Conservation (phyloP, 2,113 vertebrate species). For the Cyphomyrus discorhynchus region DNA sequence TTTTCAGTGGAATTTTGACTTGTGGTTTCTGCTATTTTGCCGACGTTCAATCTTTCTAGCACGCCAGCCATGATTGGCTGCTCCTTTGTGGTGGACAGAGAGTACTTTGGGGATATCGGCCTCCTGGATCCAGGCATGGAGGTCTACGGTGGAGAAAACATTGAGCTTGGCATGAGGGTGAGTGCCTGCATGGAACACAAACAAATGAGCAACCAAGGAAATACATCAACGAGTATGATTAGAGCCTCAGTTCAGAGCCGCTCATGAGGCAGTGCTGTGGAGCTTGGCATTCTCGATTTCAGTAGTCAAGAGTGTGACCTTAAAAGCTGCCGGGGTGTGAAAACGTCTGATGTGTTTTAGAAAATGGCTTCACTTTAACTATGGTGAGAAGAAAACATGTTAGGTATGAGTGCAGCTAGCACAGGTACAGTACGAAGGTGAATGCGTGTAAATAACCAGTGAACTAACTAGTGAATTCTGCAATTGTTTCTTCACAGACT, state of each 20-base stretch:
- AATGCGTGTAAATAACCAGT: not conserved
- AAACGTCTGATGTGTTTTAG: not conserved
- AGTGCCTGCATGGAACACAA: slow-evolving; percentile 39
- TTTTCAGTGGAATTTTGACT: not conserved
- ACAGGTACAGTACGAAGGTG: not conserved
- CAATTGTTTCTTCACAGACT: not conserved
- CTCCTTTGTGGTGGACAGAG: slow-evolving; percentile 90
- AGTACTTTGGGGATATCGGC: slow-evolving; percentile 92
- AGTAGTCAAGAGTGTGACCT: not conserved
- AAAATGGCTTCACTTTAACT: not conserved
- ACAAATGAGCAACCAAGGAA: not conserved
- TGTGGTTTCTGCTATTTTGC: not conserved
- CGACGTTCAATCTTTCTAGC: slow-evolving; percentile 48
- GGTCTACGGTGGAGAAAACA: slow-evolving; percentile 95
- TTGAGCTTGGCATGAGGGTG: slow-evolving; percentile 95
- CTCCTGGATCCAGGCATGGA: slow-evolving; percentile 96
- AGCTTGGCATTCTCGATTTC: not conserved
- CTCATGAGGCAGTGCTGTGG: not conserved
- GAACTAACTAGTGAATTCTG: not conserved
- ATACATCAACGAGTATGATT: not conserved
- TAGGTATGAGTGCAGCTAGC: not conserved
- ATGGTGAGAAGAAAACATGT: not conserved
- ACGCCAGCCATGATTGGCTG: slow-evolving; percentile 98
- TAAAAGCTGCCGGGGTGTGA: not conserved
- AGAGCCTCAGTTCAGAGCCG: not conserved